These are phyloP conservation scores for Cerastis leucographa DNA, from an alignment of 2,888 invertebrate species.

Conservation along the genomic window DNA sequence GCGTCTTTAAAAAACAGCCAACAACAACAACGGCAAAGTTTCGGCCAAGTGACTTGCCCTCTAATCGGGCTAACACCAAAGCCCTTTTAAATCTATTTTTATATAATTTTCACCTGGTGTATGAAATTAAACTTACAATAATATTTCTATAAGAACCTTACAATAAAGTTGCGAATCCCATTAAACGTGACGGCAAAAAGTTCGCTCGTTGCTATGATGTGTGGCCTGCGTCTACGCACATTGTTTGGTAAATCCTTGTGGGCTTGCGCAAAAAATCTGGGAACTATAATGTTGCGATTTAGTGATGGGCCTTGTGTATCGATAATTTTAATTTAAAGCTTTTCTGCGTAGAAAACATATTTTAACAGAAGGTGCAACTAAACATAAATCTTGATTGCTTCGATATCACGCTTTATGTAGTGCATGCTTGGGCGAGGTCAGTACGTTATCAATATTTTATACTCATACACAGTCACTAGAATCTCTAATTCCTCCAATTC, in stretches of 20 bases:
- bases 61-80: conserved; percentile 35
- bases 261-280: conserved; percentile 85
- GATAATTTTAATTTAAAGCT: conserved; percentile 21
- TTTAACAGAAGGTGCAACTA: background rate
- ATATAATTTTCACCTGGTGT: conserved; percentile 62
- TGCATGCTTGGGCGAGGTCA: too few species aligned
- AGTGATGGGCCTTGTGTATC: conserved; percentile 68
- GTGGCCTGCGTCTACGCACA: conserved; percentile 85
- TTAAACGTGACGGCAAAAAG: conserved; percentile 85
- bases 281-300: conserved; percentile 76
- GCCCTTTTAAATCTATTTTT: conserved; percentile 51
- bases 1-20: conserved; percentile 14
- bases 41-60: conserved; percentile 40
- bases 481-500: too few species aligned
- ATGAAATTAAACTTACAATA: conserved; percentile 64
- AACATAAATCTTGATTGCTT: too few species aligned
- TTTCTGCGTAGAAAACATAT: background rate
- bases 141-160: conserved; percentile 71
- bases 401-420: too few species aligned
- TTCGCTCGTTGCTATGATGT: conserved; percentile 81
- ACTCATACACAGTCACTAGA: too few species aligned
- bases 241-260: conserved; percentile 85
- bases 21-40: too few species aligned
- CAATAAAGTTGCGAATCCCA: conserved; percentile 84
- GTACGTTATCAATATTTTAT: too few species aligned